Percentiles rank a stretch among this genome's conserved stretches.
Evolutionary conservation across 1,140 invertebrate genomes (phyloP).

Genomic region (Drosophila biarmipes): DNA sequence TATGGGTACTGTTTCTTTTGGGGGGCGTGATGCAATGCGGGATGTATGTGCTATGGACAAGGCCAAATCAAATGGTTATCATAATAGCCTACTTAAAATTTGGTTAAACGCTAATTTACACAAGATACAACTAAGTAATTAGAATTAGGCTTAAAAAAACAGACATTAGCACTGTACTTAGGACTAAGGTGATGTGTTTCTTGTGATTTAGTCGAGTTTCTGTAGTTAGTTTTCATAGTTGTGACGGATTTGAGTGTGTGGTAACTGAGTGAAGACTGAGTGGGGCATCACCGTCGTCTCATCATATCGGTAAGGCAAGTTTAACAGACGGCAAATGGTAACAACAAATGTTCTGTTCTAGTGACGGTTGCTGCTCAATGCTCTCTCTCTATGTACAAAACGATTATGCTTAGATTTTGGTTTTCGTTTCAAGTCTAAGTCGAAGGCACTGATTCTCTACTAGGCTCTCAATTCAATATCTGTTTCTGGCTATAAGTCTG

Average conservation of each 20-base stretch:
- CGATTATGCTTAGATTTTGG: constrained; percentile 52
- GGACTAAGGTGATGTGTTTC: constrained; percentile 44
- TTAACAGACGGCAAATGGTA: constrained; percentile 68
- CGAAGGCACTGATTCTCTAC: constrained; percentile 74
- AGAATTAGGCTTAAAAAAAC: constrained; percentile 71
- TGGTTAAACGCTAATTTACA: constrained; percentile 81
- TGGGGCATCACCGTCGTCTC: constrained; percentile 18
- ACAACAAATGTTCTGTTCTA: constrained; percentile 34
- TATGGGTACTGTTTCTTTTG: not conserved
- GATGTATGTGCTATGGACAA: constrained; percentile 31
- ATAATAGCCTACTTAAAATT: constrained; percentile 77
- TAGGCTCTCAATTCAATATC: constrained; percentile 43
- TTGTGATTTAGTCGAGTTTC: constrained; percentile 38
- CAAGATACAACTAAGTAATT: constrained; percentile 75
- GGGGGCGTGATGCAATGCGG: constrained; percentile 34
- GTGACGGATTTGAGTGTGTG: constrained; percentile 63
- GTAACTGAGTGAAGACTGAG: constrained; percentile 51
- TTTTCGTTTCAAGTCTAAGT: constrained; percentile 71
- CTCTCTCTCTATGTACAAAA: constrained; percentile 25
- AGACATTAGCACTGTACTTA: constrained; percentile 69
- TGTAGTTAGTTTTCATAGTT: constrained; percentile 31
- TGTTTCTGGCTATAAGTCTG: constrained; percentile 14
- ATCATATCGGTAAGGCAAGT: constrained; percentile 72
- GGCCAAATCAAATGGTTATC: constrained; percentile 60
- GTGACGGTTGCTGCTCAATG: constrained; percentile 62